Conservation (phyloP, 35 echinoderm and acorn worm species). For the Acanthaster planci region DNA sequence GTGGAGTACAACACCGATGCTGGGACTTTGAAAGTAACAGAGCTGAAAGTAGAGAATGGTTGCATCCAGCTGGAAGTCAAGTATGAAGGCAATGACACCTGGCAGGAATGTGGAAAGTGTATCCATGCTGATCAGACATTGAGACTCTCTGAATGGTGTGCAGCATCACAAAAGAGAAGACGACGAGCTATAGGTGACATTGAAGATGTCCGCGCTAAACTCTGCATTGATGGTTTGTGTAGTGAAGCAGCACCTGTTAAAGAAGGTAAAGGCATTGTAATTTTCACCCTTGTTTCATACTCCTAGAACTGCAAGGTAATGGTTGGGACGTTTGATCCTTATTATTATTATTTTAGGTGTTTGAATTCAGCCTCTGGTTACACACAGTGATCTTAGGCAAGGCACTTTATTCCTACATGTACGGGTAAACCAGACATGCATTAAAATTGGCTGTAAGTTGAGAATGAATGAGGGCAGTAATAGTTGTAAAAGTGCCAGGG, state of each 20-base stretch:
- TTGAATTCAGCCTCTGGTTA: too few species aligned
- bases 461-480: too few species aligned
- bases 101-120: not conserved
- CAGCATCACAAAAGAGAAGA: not conserved
- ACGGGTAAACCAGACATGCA: too few species aligned
- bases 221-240: not conserved
- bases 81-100: not conserved
- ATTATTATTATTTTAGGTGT: too few species aligned
- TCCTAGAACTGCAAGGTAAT: too few species aligned
- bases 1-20: not conserved
- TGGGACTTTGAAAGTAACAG: not conserved
- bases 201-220: not conserved
- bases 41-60: not conserved
- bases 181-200: not conserved
- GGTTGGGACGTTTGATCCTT: too few species aligned
- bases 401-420: too few species aligned
- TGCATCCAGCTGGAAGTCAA: conserved; percentile 4
- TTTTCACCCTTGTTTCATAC: too few species aligned
- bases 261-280: not conserved
- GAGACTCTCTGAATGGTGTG: not conserved
- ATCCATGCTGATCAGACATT: not conserved
- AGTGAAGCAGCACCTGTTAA: not conserved
- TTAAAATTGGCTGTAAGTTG: too few species aligned
- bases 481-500: too few species aligned
- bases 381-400: too few species aligned